These are phyloP conservation scores for Drosophila villosipedis DNA, from an alignment of 2,888 invertebrate genomes.

Conservation along the genomic window DNA sequence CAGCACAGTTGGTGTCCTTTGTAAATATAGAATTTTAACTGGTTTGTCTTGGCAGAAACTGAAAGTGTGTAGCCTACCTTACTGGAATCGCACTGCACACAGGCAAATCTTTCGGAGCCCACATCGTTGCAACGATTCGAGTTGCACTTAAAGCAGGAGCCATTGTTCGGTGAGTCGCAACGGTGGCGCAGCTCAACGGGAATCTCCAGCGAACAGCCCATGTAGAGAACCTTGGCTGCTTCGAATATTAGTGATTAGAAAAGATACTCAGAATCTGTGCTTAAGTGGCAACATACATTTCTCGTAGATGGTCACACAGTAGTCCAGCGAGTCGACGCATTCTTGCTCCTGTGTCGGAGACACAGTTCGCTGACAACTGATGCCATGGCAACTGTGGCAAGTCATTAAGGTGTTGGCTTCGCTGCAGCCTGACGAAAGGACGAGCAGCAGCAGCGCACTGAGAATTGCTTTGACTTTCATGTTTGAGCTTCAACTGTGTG, in stretches of 20 bases:
- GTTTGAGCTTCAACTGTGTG: constrained; percentile 38
- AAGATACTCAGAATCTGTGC: not conserved
- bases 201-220: constrained; percentile 82
- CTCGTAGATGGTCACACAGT: constrained; percentile 82
- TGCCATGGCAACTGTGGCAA: constrained; percentile 80
- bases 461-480: constrained; percentile 57
- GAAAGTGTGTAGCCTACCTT: constrained; percentile 42
- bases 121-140: constrained; percentile 79
- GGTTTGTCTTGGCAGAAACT: too few relatives aligned
- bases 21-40: not conserved
- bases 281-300: constrained; percentile 63
- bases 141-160: constrained; percentile 80
- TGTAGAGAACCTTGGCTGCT: constrained; percentile 72
- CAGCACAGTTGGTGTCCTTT: constrained; percentile 72
- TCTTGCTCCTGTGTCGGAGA: constrained; percentile 52
- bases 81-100: constrained; percentile 80
- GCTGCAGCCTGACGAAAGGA: constrained; percentile 30
- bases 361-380: constrained; percentile 76
- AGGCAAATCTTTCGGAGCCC: constrained; percentile 74
- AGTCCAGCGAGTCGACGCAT: constrained; percentile 80
- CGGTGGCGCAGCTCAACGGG: constrained; percentile 68
- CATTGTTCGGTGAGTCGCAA: constrained; percentile 62
- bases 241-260: not conserved
- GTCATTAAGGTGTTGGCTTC: constrained; percentile 66
- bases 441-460: constrained; percentile 37